phyloP scores from a whole-genome alignment of 1,140 invertebrate genomes.

The Tetramorium parvispinum region DNA sequence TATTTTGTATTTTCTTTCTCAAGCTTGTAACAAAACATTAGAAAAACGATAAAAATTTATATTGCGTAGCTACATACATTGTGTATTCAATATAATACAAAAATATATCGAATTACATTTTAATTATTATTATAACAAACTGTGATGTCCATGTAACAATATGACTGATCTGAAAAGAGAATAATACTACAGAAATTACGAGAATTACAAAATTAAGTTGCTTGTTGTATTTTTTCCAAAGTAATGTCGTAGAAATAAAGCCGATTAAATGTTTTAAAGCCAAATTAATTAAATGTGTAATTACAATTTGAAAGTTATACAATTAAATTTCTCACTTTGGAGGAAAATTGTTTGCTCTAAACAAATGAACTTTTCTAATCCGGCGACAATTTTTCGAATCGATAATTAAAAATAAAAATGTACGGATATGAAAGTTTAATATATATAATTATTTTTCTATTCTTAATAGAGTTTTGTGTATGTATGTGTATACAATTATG shows the following conservation, averaged over 20 bases:
- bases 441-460: background rate
- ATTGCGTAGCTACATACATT: background rate
- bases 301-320: conserved; percentile 52
- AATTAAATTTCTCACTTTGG: conserved; percentile 31
- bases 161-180: background rate
- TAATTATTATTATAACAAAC: conserved; percentile 3
- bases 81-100: background rate
- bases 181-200: conserved; percentile 30
- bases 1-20: background rate
- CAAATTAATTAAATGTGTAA: conserved; percentile 66
- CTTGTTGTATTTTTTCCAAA: conserved; percentile 40
- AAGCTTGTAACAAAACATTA: background rate
- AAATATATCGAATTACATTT: background rate
- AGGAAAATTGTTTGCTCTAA: background rate
- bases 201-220: conserved; percentile 23
- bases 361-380: background rate
- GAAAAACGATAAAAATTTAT: background rate
- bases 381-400: background rate
- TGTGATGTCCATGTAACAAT: background rate
- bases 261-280: conserved; percentile 63
- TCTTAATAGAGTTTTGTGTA: background rate
- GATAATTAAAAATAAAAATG: background rate
- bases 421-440: background rate
- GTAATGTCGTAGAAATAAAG: conserved; percentile 63
- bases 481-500: no score